Evolutionary conservation across 2,113 vertebrate genomes (phyloP), one percentile per base, ranked within the genome.

Genomic region (Orycteropus afer): DNA sequence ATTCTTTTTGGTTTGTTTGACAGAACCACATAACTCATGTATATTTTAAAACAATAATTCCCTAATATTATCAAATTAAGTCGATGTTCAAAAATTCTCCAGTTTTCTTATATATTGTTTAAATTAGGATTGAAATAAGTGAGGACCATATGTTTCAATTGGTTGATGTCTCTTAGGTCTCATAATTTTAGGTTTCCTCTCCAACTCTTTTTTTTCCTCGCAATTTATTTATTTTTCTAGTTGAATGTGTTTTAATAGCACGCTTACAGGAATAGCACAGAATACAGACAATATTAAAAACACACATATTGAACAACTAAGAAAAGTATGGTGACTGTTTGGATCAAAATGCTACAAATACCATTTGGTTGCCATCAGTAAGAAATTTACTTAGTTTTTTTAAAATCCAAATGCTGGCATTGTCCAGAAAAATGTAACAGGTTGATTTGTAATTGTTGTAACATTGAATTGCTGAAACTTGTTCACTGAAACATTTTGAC

Each of bases 321-420:
- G n/a, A n/a, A n/a, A n/a, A n/a, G n/a, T n/a, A n/a, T n/a, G n/a
- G n/a, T n/a, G n/a, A n/a, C n/a, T n/a, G n/a, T n/a, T n/a, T n/a
- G n/a, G n/a, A n/a, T n/a, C n/a, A n/a, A n/a, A n/a, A n/a, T n/a
- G n/a, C n/a, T n/a, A n/a, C n/a, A n/a, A n/a, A n/a, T n/a, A n/a
- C n/a, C n/a, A n/a, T n/a, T n/a, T n/a, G n/a, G n/a, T n/a, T n/a
- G n/a, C n/a, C n/a, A n/a, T n/a, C n/a, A n/a, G n/a, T n/a, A n/a
- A n/a, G n/a, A n/a, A n/a, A n/a, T n/a, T n/a, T n/a, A n/a, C n/a
- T n/a, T n/a, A n/a, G n/a, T n/a, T n/a, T n/a, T n/a, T n/a, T n/a
- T n/a, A 98, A 99, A 98, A 98, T 98, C 98, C 98, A 98, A 99
- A 99, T 98, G 98, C 98, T 98, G 98, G 98, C 98, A 98, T 98